Conservation (phyloP, 2,797 vertebrate species). For the Choloepus didactylus region DNA sequence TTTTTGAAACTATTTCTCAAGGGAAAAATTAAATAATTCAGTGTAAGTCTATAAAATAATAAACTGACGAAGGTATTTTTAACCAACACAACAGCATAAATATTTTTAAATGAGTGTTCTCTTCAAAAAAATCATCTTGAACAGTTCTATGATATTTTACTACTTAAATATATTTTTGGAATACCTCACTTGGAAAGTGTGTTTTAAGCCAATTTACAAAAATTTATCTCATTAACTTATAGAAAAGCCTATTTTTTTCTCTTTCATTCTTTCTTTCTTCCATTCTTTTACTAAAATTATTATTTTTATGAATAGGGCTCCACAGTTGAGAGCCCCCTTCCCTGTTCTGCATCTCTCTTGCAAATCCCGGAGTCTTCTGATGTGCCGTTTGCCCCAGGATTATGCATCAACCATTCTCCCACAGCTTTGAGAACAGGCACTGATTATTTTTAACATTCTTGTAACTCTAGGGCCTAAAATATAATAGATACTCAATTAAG, state of each 20-base stretch:
- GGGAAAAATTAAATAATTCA: constrained; percentile 40
- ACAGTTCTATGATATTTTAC: constrained; percentile 22
- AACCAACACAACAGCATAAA: constrained; percentile 9
- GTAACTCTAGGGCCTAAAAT: neutral
- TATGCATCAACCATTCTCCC: neutral
- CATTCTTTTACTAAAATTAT: constrained; percentile 54
- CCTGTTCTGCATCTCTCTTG: neutral
- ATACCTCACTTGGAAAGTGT: constrained; percentile 28
- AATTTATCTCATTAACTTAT: constrained; percentile 12
- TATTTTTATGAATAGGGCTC: constrained; percentile 55
- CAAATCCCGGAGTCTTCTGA: neutral
- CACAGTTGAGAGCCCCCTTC: neutral
- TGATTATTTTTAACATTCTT: constrained; percentile 52
- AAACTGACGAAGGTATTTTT: constrained; percentile 41
- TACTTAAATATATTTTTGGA: constrained; percentile 42
- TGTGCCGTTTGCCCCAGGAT: neutral
- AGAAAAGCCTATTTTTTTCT: neutral
- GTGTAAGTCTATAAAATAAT: constrained; percentile 57
- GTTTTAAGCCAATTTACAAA: constrained; percentile 22
- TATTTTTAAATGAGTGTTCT: constrained; percentile 50
- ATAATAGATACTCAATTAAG: constrained; percentile 60
- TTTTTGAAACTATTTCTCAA: constrained; percentile 38
- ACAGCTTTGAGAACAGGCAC: neutral
- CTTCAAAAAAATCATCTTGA: constrained; percentile 42
- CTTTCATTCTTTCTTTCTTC: constrained; percentile 46